Conservation (phyloP, 2,888 invertebrate genomes). For the Drosophila sordidapex region DNA sequence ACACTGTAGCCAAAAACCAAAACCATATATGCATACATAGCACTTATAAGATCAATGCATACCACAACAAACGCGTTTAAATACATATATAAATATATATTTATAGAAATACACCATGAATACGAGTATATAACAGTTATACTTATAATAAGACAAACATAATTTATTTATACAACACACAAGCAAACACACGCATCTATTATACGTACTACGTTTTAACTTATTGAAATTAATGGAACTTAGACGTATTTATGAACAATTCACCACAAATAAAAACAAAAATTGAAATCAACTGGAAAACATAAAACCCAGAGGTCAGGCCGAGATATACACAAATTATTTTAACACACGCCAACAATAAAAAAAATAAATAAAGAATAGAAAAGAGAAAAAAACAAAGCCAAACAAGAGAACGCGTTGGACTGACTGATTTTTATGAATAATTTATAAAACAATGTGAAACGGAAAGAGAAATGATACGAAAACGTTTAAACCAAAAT, state of each 20-base stretch:
- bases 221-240: constrained; percentile 62
- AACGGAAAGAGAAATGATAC: constrained; percentile 7
- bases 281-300: constrained; percentile 11
- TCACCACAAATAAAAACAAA: constrained; percentile 43
- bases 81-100: constrained; percentile 27
- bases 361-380: background rate
- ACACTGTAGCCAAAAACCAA: constrained; percentile 75
- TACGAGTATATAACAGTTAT: constrained; percentile 41
- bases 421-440: constrained; percentile 78
- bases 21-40: constrained; percentile 62
- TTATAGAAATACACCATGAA: constrained; percentile 27
- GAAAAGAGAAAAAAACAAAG: constrained; percentile 40
- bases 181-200: constrained; percentile 53
- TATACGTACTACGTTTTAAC: constrained; percentile 74
- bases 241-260: constrained; percentile 57
- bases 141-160: constrained; percentile 26
- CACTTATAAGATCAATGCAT: constrained; percentile 62
- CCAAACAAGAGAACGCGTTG: constrained; percentile 63
- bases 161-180: constrained; percentile 62
- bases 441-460: constrained; percentile 49
- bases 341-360: constrained; percentile 10
- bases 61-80: constrained; percentile 47
- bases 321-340: constrained; percentile 16
- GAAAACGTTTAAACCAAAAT: constrained; percentile 36
- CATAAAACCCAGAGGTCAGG: constrained; percentile 26